Conservation (phyloP, 1,140 invertebrate genomes). For the Leptinotarsa texana region DNA sequence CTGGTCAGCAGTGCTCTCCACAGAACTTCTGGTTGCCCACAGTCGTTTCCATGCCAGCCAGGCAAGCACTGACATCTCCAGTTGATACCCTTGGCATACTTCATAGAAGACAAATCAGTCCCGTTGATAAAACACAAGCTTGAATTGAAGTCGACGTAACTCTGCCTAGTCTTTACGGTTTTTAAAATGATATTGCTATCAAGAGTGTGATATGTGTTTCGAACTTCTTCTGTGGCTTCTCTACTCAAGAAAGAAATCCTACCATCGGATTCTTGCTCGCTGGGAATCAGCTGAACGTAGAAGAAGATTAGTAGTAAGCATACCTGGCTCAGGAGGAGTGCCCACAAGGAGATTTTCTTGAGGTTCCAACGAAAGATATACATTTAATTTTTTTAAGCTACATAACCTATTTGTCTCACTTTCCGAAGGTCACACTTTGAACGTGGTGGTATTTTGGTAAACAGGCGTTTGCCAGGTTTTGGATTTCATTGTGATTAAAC, state of each 20-base stretch:
- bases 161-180: slow-evolving; percentile 52
- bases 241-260: slow-evolving; percentile 30
- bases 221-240: background rate
- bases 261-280: background rate
- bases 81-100: slow-evolving; percentile 44
- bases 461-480: background rate
- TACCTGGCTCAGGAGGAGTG: slow-evolving; percentile 43
- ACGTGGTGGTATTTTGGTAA: background rate
- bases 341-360: slow-evolving; percentile 46
- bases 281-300: slow-evolving; percentile 39
- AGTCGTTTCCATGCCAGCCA: slow-evolving; percentile 68
- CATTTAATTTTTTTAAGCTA: slow-evolving; percentile 35
- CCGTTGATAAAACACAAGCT: slow-evolving; percentile 62
- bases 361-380: slow-evolving; percentile 42
- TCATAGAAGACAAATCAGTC: slow-evolving; percentile 58
- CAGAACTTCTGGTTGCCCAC: slow-evolving; percentile 68
- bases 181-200: slow-evolving; percentile 53
- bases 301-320: slow-evolving; percentile 47
- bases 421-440: background rate
- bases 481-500: background rate
- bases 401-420: slow-evolving; percentile 18
- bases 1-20: slow-evolving; percentile 67
- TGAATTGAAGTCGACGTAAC: slow-evolving; percentile 58
- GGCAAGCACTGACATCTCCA: slow-evolving; percentile 61
- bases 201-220: slow-evolving; percentile 52